These are phyloP conservation scores for Apaloderma vittatum DNA, from an alignment of 2,113 vertebrate species.

Conservation along the genomic window DNA sequence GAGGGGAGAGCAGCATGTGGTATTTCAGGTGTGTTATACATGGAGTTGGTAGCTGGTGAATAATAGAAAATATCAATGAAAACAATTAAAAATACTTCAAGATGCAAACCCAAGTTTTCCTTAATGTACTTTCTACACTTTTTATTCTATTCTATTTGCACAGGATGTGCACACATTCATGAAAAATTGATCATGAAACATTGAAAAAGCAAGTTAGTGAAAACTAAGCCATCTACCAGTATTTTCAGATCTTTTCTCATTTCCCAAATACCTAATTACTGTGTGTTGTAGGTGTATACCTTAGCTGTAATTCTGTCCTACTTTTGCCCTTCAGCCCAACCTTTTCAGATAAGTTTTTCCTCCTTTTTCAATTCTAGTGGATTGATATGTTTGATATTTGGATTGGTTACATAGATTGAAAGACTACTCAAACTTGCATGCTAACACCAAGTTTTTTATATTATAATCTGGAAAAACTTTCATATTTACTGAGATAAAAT, in stretches of 20 bases:
- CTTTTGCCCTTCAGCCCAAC: slow-evolving; percentile 1
- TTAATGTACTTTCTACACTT: background rate
- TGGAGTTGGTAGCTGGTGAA: background rate
- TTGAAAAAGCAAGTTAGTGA: background rate
- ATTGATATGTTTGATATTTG: slow-evolving; percentile 28
- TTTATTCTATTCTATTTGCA: background rate
- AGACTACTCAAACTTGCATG: background rate
- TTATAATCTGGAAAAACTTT: background rate
- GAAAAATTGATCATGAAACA: background rate
- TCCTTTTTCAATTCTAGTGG: background rate
- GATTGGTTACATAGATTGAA: background rate
- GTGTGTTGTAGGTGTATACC: background rate
- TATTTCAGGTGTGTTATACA: background rate
- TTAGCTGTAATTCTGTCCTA: background rate
- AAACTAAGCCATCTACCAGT: background rate
- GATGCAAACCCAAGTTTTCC: background rate
- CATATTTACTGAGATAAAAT: background rate
- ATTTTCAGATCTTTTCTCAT: background rate
- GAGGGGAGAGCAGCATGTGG: background rate
- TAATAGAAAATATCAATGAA: background rate
- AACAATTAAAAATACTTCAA: background rate
- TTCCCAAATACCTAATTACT: background rate
- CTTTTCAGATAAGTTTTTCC: background rate
- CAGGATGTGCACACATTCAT: background rate
- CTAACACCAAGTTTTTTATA: background rate